These are phyloP conservation scores for Sula dactylatra DNA, from an alignment of 2,113 vertebrate genomes.

Conservation along the genomic window DNA sequence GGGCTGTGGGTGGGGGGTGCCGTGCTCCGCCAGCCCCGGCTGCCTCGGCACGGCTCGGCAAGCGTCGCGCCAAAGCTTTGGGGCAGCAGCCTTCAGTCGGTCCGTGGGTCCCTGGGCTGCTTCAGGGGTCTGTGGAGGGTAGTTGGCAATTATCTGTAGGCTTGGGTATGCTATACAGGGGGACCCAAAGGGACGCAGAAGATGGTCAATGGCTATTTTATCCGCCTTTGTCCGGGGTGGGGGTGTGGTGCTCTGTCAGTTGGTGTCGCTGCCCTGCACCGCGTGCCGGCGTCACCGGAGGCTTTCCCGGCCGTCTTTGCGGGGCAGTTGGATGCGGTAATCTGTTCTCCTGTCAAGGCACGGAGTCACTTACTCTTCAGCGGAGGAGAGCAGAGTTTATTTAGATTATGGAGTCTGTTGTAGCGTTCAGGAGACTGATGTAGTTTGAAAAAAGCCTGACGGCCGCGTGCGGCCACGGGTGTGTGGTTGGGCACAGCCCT, in stretches of 20 bases:
- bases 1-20: neutral
- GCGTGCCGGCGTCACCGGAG: accelerated
- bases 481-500: neutral
- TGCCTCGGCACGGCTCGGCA: neutral
- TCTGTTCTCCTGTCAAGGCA: neutral
- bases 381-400: neutral
- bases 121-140: neutral
- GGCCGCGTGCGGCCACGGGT: neutral
- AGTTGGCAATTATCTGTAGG: neutral
- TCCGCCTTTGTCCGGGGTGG: neutral
- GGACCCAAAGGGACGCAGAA: neutral
- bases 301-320: neutral
- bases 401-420: neutral
- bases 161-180: neutral
- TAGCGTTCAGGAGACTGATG: neutral
- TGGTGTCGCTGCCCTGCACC: neutral
- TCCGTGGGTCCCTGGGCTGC: neutral
- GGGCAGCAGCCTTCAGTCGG: no score
- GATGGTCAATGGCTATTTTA: neutral
- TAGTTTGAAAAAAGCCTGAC: neutral
- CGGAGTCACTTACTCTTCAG: neutral
- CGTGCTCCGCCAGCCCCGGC: neutral
- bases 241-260: neutral
- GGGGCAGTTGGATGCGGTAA: accelerated
- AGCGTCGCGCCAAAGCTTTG: neutral